A percentile compares a stretch with the other conserved stretches of the same genome.
Conservation (phyloP, 2,113 vertebrate species). For the Strigops habroptila region DNA sequence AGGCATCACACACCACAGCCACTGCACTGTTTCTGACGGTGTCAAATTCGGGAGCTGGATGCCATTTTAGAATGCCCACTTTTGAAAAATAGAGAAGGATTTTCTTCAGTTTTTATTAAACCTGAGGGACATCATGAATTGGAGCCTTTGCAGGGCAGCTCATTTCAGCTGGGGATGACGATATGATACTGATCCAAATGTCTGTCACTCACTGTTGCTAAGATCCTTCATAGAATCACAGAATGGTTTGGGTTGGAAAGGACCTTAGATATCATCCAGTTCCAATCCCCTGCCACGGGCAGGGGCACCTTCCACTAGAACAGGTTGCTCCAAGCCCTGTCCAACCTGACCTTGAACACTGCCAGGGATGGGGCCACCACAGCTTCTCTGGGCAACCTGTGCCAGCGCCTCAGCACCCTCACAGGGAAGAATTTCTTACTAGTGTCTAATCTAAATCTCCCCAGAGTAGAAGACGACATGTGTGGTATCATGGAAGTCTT, state of each 20-base stretch:
- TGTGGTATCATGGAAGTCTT: background rate
- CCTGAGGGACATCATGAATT: background rate
- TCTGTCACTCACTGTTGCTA: background rate
- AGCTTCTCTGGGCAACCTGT: background rate
- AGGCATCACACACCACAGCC: background rate
- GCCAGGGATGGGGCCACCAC: background rate
- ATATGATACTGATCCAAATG: accelerated
- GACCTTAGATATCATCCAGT: background rate
- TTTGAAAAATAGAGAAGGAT: background rate
- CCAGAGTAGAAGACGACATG: background rate
- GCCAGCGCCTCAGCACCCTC: background rate
- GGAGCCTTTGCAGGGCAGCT: background rate
- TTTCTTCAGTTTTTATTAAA: background rate
- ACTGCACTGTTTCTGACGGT: background rate
- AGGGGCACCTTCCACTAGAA: background rate
- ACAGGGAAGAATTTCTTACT: background rate
- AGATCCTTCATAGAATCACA: background rate
- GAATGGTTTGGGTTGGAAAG: background rate
- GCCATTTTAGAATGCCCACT: background rate
- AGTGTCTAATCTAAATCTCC: background rate
- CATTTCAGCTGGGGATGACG: background rate
- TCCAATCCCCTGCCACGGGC: background rate
- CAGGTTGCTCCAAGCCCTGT: background rate
- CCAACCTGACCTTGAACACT: background rate
- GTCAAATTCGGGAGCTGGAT: background rate